Evolutionary conservation across 1,140 invertebrate species (phyloP), one percentile per base, ranked within the genome.

Genomic region (Lasaia peninsularis): DNA sequence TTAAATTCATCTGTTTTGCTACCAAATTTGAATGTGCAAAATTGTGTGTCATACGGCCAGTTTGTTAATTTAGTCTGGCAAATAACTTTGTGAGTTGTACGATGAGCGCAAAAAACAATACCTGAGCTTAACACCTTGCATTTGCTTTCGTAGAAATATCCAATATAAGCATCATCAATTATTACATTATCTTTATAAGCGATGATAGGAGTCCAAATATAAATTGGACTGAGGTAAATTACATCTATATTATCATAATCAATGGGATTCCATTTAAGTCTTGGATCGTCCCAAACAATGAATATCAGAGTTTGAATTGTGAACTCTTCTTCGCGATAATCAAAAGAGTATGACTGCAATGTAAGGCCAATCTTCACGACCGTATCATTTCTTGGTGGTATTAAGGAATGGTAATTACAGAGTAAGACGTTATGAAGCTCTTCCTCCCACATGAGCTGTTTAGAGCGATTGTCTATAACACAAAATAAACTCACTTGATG

Each of bases 21-120:
- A 8, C 62, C 54, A 37, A 69, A 72, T 10, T 57, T 63, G 11
- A 73, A 58, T 0, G 58, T 33, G 10, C 75, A 80, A 10, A 48
- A 60, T 24, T 78, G 71, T 0, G 49, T 53, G 18, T 80, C 77
- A 8, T 63, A 75, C 0, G 77, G 75, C 77, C 75, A 80, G 16
- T 68, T 54, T 1, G 9, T 52, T 1, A 75, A 51, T 28, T 67
- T 60, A 0, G 62, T 34, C 1, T 16, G 51, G 21, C 75, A 78
- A 5, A 21, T 56, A 1, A 60, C 52, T 18, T 49, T 18, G 8
- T 52, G 20, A 1, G 50, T 7, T 1, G 34, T 11, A 2, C 32
- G 16, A 8, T 59, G n/a, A 3, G 49, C 20, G 28, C 68, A 75
- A 0, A 12, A 2, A 0, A 75, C 40, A 7, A n/a, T 1, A 3